Conservation (phyloP, 2,888 invertebrate genomes). For the Drosophila percnosoma region DNA sequence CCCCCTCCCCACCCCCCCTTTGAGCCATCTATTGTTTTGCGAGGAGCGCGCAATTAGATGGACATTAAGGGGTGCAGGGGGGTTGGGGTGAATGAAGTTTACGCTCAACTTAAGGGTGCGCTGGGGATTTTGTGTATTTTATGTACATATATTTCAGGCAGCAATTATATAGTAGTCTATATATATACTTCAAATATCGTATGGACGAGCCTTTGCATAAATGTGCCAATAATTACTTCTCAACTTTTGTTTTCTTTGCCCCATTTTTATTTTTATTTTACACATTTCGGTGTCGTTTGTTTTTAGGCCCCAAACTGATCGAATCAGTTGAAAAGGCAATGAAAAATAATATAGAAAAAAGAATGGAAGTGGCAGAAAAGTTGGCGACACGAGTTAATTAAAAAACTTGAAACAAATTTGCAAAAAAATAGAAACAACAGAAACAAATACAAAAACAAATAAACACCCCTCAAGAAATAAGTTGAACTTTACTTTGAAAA, state of each 20-base stretch:
- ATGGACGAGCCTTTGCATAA: slow-evolving; percentile 70
- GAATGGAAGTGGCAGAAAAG: slow-evolving; percentile 1
- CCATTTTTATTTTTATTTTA: slow-evolving; percentile 6
- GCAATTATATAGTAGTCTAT: slow-evolving; percentile 64
- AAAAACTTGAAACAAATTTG: slow-evolving; percentile 64
- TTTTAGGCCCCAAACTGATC: slow-evolving; percentile 50
- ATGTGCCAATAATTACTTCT: slow-evolving; percentile 78
- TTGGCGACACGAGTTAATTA: slow-evolving; percentile 69
- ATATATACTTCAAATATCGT: slow-evolving; percentile 65
- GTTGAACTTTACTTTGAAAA: slow-evolving; percentile 31
- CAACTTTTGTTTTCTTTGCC: slow-evolving; percentile 32
- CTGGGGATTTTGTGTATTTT: slow-evolving; percentile 2
- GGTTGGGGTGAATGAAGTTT: not conserved
- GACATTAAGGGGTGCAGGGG: slow-evolving; percentile 33
- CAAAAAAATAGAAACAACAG: slow-evolving; percentile 14
- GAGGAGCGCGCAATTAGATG: slow-evolving; percentile 63
- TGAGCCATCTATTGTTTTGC: slow-evolving; percentile 61
- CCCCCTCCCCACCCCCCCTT: not conserved
- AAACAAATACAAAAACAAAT: slow-evolving; percentile 27
- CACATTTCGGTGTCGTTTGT: slow-evolving; percentile 15
- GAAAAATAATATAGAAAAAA: slow-evolving; percentile 7
- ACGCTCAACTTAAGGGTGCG: slow-evolving; percentile 22
- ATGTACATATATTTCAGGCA: slow-evolving; percentile 36
- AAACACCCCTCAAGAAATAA: slow-evolving; percentile 37
- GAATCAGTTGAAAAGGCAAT: slow-evolving; percentile 61